Conservation (phyloP, 2,113 vertebrate species). For the Charadrius vociferus region DNA sequence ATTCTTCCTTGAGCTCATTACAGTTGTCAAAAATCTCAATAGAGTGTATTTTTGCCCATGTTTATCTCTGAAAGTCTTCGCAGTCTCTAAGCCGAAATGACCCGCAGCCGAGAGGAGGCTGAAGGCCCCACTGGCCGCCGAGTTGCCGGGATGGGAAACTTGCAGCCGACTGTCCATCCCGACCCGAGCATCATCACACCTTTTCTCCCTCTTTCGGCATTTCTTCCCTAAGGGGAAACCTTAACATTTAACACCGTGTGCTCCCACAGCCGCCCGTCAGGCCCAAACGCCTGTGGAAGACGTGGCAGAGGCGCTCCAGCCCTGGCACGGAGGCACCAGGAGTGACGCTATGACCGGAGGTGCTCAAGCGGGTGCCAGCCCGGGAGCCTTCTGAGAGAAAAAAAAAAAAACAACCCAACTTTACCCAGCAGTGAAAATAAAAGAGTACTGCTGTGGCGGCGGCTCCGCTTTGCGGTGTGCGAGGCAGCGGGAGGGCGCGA, state of each 20-base stretch:
- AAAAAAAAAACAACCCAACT: no score
- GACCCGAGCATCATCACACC: neutral
- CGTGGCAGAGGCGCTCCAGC: rapidly evolving
- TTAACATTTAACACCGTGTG: rapidly evolving
- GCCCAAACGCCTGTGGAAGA: neutral
- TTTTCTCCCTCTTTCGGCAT: neutral
- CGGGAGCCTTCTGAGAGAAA: neutral
- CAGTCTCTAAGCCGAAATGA: constrained; percentile 29
- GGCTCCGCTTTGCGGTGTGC: neutral
- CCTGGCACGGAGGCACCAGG: no score
- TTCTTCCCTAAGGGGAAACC: neutral
- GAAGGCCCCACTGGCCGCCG: neutral
- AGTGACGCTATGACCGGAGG: no score
- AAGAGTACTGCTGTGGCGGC: rapidly evolving
- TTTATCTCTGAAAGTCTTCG: constrained; percentile 57
- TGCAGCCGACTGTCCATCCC: neutral
- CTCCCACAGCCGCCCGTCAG: rapidly evolving
- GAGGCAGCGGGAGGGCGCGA: neutral
- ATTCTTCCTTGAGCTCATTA: constrained; percentile 76
- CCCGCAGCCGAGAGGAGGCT: neutral
- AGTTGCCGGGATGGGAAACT: neutral
- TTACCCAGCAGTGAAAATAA: no score
- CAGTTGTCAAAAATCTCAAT: constrained; percentile 73
- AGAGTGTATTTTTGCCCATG: constrained; percentile 6
- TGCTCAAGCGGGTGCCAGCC: no score